Evolutionary conservation across 2,113 vertebrate genomes (phyloP).

Genomic region (Poecile atricapillus): DNA sequence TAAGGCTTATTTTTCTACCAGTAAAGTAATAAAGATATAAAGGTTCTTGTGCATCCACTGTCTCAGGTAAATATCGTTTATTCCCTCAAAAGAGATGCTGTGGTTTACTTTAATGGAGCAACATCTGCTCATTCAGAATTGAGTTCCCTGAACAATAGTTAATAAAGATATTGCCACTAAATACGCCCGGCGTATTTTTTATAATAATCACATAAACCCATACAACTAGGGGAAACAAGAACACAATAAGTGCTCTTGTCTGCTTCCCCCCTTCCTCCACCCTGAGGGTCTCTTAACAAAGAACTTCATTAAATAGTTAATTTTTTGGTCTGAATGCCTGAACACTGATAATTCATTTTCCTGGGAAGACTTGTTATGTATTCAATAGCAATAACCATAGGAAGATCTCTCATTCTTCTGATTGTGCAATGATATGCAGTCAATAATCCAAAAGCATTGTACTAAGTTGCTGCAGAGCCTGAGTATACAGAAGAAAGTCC

Average conservation of each 20-base stretch:
- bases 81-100: slow-evolving; percentile 34
- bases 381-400: background rate
- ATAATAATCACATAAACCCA: slow-evolving; percentile 36
- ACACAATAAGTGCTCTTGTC: background rate
- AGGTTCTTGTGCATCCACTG: background rate
- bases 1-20: background rate
- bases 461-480: background rate
- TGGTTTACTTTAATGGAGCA: slow-evolving; percentile 58
- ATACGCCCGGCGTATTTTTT: slow-evolving; percentile 47
- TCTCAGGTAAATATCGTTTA: slow-evolving; percentile 49
- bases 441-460: background rate
- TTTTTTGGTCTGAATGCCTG: background rate
- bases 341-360: background rate
- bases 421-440: background rate
- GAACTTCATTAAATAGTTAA: background rate
- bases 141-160: slow-evolving; percentile 60
- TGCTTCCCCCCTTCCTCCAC: background rate
- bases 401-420: background rate
- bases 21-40: background rate
- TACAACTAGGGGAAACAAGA: background rate
- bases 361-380: background rate
- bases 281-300: background rate
- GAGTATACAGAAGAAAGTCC: background rate
- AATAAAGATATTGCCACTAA: slow-evolving; percentile 66
- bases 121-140: slow-evolving; percentile 66